Evolutionary conservation across 2,888 invertebrate species (phyloP).

Genomic region (Latrodectus elegans): DNA sequence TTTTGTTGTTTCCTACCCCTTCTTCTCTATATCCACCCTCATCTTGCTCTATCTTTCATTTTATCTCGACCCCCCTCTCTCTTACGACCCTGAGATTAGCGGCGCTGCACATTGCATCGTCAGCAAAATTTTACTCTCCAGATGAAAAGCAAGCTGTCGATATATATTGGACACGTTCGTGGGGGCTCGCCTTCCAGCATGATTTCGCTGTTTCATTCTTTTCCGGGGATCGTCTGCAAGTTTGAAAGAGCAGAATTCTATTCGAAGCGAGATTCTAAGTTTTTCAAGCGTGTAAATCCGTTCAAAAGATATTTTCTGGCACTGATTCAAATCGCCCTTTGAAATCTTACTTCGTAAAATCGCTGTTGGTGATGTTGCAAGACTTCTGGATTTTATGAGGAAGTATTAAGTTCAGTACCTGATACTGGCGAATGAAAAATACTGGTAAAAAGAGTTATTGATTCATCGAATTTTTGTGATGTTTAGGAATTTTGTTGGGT

Average conservation of each 20-base stretch:
- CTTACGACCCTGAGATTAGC: slow-evolving; percentile 19
- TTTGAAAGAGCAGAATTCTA: background rate
- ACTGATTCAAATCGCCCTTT: too few species aligned
- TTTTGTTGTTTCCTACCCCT: background rate
- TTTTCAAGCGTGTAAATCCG: too few species aligned
- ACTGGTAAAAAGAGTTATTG: too few species aligned
- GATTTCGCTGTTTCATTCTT: background rate
- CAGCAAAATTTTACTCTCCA: slow-evolving; percentile 35
- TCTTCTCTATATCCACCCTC: background rate
- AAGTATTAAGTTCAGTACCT: too few species aligned
- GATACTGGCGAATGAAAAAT: too few species aligned
- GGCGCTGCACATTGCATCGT: slow-evolving; percentile 42
- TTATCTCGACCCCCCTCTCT: background rate
- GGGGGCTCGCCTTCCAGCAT: background rate
- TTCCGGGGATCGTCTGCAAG: slow-evolving; percentile 13
- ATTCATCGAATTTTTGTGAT: too few species aligned
- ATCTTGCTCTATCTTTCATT: background rate
- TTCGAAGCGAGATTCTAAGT: too few species aligned
- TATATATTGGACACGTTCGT: slow-evolving; percentile 45
- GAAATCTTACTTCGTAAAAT: too few species aligned
- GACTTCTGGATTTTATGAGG: too few species aligned
- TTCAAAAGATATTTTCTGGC: too few species aligned
- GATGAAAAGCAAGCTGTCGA: slow-evolving; percentile 52
- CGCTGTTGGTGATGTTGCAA: too few species aligned
- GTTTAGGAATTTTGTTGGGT: too few species aligned